Base-by-base conservation (phyloP, 2,888 invertebrate genomes). In the Erebia aethiops region DNA sequence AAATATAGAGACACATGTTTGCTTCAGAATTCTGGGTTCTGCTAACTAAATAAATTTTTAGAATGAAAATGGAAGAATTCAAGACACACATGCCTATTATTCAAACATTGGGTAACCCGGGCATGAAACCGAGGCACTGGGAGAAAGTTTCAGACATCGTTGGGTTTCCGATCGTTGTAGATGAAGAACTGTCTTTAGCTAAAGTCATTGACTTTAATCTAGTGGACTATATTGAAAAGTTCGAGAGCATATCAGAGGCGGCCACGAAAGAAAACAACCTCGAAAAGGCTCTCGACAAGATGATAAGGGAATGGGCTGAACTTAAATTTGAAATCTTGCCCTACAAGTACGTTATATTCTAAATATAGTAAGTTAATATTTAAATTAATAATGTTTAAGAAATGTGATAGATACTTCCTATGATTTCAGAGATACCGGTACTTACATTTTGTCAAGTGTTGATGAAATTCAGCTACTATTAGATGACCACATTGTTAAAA, bases 401-500 rank as follows among this genome's bases (percentile, higher is more conserved):
- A 35, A 35, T 35, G 0, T 7, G 35, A 35, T 35, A 54, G 1
- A 9, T 10, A 16, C 11, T 8, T 56, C 1, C 13, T 13, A 5
- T 57, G 2, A 13, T 84, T 87, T 73, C 81, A 95, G 97, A 79
- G 97, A 98, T 87, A 98, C 98, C 9, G 99, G 98, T 13, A 98
- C 98, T 0, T 96, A 95, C 79, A 98, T 99, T 77, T 92, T 99
- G 74, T 97, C 98, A 0, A 96, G 98, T 72, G 95, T 99, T 7
- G 99, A 99, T 88, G 98, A 99, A 80, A 98, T 99, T 82, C 99
- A 99, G 88, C 92, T 98, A 51, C 90, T 98, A 65, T 90, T 99
- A 69, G 99, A 99, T 87, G 99, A 99, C 86, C 99, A 99, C 85
- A 97, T 99, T 77, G 97, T 99, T 10, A 99, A 99, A 89, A 98